Percentiles rank a stretch among this genome's conserved stretches.
These are phyloP conservation scores for Halcyon chelicuti DNA, from an alignment of 2,797 vertebrate genomes.

Conservation along the genomic window DNA sequence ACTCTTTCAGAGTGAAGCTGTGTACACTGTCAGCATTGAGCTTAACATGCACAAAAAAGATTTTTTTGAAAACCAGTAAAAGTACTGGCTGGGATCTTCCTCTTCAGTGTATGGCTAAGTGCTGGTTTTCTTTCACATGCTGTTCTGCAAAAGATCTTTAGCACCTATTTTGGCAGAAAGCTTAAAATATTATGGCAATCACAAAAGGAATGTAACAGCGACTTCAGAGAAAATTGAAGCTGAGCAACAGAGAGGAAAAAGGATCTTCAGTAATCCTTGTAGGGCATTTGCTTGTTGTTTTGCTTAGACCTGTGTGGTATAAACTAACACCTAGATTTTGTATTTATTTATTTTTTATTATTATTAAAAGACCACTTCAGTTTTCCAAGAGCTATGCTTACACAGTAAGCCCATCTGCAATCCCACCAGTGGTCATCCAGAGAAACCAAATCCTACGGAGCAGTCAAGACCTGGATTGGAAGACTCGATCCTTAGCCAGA, in stretches of 20 bases:
- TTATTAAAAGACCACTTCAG: background rate
- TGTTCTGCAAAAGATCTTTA: constrained; percentile 47
- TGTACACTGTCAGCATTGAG: background rate
- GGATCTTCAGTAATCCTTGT: background rate
- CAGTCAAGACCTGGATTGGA: background rate
- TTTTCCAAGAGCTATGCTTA: background rate
- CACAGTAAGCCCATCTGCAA: background rate
- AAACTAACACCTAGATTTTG: background rate
- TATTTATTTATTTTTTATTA: background rate
- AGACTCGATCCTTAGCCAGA: background rate
- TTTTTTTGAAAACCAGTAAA: background rate
- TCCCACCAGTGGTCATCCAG: background rate
- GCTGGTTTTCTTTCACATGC: constrained; percentile 8
- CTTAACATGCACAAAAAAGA: background rate
- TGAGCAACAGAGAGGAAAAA: constrained; percentile 21
- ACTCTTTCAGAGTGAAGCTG: background rate
- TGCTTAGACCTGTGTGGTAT: background rate
- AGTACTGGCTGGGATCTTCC: background rate
- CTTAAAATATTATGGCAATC: constrained; percentile 34
- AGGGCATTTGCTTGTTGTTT: background rate
- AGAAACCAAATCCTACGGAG: background rate
- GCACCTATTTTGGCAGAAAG: constrained; percentile 32
- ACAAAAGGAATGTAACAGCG: constrained; percentile 14
- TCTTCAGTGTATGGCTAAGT: background rate
- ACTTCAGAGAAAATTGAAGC: constrained; percentile 39